Base-by-base conservation (phyloP, 2,888 invertebrate genomes). In the Protophormia terraenovae region DNA sequence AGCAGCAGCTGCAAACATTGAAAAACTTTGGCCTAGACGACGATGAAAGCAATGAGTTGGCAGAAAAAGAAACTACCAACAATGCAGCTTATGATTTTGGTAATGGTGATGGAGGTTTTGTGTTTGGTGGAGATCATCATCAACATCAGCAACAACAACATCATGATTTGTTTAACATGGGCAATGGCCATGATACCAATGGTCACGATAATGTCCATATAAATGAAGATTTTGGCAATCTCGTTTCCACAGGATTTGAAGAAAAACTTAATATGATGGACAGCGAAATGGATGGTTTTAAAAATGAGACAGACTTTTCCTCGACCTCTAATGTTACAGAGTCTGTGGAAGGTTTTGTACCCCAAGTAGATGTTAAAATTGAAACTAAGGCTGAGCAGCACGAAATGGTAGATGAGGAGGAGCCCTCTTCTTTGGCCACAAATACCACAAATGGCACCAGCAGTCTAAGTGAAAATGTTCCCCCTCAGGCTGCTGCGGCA, bases 371-470 rank as follows among this genome's bases (percentile, higher is more conserved):
- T 64, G 83, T 87, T 66, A 86, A 87, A 86, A 80, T 85, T 14
- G 87, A 87, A 67, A 62, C 67, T n/a, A 79, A 67, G 38, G 10
- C 41, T n/a, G 76, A 83, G 62, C 53, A 75, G 32, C 75, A 60
- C 60, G 72, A 80, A 62, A 50, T 75, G 50, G 47, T 55, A 22
- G 91, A 90, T 41, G 91, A 91, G 60, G 90, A 90, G 3, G 90
- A 90, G 67, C 87, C 88, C 14, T 91, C 91, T 83, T 91, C 91
- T 4, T 88, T 91, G 73, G 91, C 91, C 66, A 91, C 87, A 16
- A 87, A 84, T 16, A 87, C 91, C 7, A 90, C 91, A 16, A 91
- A 90, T 55, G 90, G 91, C 35, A 91, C 90, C 16, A 90, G 90
- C 86, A 91, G 91, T 55, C 85, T 90, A 0, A 90, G 91, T 69